Percentiles rank a stretch among this genome's conserved stretches.
Conservation (phyloP, 2,797 vertebrate species). For the Perodicticus potto region DNA sequence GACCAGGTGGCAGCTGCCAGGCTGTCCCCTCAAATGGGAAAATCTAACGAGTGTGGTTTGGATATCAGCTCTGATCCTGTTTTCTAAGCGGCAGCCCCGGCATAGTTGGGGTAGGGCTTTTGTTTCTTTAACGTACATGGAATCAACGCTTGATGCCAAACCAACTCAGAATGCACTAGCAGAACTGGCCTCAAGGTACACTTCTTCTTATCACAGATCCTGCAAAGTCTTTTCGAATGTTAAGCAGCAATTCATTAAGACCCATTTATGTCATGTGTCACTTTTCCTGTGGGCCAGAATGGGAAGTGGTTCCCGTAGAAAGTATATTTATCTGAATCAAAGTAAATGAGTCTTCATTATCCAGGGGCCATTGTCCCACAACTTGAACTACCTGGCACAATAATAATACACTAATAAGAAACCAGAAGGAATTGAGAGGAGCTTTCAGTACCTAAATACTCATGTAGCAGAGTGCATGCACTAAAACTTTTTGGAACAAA, state of each 20-base stretch:
- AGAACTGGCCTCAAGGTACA: rapidly evolving
- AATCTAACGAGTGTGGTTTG: neutral
- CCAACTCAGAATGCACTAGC: neutral
- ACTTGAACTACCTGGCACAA: neutral
- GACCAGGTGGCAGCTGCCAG: slow-evolving; percentile 31
- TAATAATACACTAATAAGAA: neutral
- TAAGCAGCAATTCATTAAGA: neutral
- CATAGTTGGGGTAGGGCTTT: neutral
- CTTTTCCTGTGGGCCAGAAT: neutral
- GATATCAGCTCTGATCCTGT: neutral
- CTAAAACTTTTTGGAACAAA: neutral
- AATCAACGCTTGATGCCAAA: neutral
- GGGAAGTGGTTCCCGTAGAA: slow-evolving; percentile 2
- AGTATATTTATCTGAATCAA: slow-evolving; percentile 7
- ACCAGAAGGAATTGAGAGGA: neutral
- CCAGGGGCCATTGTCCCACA: neutral
- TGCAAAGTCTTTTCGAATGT: neutral
- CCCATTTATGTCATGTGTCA: neutral
- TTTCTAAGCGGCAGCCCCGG: neutral
- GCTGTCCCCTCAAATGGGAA: neutral
- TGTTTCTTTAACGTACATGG: neutral
- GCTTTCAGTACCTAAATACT: neutral
- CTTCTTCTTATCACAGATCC: neutral
- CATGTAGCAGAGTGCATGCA: neutral
- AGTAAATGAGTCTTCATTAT: slow-evolving; percentile 12